A percentile compares a stretch with the other conserved stretches of the same genome.
Conservation (phyloP, 2,113 vertebrate genomes). For the Catharus bicknelli region DNA sequence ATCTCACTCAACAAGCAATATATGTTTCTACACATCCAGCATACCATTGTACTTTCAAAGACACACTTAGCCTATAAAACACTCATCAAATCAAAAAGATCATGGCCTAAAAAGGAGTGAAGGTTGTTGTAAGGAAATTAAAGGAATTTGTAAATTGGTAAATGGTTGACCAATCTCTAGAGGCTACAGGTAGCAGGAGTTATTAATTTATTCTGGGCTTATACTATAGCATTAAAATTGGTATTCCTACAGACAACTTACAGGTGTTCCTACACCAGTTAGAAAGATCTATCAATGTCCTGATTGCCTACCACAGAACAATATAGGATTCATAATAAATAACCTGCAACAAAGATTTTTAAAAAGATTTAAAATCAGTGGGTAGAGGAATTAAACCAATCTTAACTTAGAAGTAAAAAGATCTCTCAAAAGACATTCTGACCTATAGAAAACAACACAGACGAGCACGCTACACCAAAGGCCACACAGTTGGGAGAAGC, state of each 20-base stretch:
- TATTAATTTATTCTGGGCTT: neutral
- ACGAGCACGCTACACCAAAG: neutral
- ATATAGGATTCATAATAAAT: neutral
- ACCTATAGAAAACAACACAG: neutral
- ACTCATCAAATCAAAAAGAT: neutral
- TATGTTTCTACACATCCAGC: neutral
- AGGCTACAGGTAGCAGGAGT: neutral
- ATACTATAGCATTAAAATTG: neutral
- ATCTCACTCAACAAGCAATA: neutral
- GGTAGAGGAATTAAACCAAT: neutral
- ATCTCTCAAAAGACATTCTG: neutral
- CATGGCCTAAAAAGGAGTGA: neutral
- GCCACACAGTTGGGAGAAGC: neutral
- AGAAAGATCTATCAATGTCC: neutral
- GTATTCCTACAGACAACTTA: neutral
- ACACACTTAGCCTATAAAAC: neutral
- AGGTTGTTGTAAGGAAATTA: neutral
- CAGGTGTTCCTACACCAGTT: neutral
- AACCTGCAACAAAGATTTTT: neutral
- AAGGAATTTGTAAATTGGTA: neutral
- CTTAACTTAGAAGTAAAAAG: neutral
- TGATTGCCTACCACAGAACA: neutral
- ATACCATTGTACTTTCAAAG: neutral
- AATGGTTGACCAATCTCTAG: neutral
- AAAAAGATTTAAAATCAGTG: neutral